Conservation (phyloP, 2,888 invertebrate genomes). For the Agrilus cyanescens region DNA sequence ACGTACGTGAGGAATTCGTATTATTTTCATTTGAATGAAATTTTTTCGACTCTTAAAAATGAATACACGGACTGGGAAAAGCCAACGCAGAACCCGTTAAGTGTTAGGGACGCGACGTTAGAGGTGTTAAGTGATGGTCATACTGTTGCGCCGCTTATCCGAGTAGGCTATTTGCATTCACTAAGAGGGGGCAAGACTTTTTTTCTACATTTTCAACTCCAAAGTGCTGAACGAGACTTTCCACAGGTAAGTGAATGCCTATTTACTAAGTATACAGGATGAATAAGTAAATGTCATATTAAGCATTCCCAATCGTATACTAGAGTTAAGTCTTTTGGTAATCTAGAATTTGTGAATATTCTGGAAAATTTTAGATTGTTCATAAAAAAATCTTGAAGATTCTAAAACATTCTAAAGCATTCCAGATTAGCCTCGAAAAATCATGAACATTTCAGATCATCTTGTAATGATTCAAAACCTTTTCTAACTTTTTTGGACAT, state of each 20-base stretch:
- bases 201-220: constrained; percentile 81
- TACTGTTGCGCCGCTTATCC: constrained; percentile 73
- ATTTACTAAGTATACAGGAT: neutral
- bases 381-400: too few relatives aligned
- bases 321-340: too few relatives aligned
- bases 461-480: too few relatives aligned
- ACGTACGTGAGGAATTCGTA: constrained; percentile 91
- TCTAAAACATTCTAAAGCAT: too few relatives aligned
- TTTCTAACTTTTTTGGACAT: too few relatives aligned
- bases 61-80: constrained; percentile 96
- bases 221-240: constrained; percentile 69
- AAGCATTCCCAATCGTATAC: neutral
- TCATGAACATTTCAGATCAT: too few relatives aligned
- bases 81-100: constrained; percentile 73
- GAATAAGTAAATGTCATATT: neutral
- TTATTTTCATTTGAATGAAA: constrained; percentile 90
- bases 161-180: constrained; percentile 70
- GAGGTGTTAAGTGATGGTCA: constrained; percentile 87
- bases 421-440: too few relatives aligned
- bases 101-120: constrained; percentile 73
- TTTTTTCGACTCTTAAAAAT: constrained; percentile 82
- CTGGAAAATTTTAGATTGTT: too few relatives aligned
- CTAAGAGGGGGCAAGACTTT: constrained; percentile 68
- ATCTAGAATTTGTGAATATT: too few relatives aligned
- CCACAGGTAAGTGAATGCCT: constrained; percentile 53